phyloP scores from a whole-genome alignment of 2,888 invertebrate genomes.

The Corbicula japonica region DNA sequence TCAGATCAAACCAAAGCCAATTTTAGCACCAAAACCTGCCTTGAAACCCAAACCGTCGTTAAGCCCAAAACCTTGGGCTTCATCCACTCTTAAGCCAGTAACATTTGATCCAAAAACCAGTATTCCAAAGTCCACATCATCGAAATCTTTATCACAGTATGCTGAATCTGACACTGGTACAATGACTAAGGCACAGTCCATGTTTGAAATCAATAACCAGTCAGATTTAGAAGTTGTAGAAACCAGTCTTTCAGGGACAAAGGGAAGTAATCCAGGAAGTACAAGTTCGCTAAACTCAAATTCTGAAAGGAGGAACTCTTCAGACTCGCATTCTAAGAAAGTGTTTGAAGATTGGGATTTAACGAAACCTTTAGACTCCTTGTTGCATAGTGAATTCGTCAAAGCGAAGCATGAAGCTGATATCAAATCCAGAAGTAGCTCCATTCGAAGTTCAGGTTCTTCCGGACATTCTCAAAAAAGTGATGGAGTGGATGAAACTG shows the following conservation, averaged over 20 bases:
- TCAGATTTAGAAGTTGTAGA: slow-evolving; percentile 4
- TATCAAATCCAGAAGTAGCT: slow-evolving; percentile 46
- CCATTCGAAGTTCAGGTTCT: slow-evolving; percentile 38
- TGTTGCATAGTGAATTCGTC: slow-evolving; percentile 67
- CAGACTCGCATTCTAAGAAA: slow-evolving; percentile 36
- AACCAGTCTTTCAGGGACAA: slow-evolving; percentile 21
- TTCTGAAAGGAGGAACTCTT: slow-evolving; percentile 27
- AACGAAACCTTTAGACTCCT: slow-evolving; percentile 66
- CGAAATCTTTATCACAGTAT: slow-evolving; percentile 29
- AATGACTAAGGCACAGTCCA: slow-evolving; percentile 60
- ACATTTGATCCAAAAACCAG: slow-evolving; percentile 28
- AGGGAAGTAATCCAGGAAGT: slow-evolving; percentile 32
- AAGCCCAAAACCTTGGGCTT: slow-evolving; percentile 68
- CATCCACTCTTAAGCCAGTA: slow-evolving; percentile 35
- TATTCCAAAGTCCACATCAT: slow-evolving; percentile 58
- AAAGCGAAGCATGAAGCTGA: slow-evolving; percentile 66
- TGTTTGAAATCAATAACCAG: slow-evolving; percentile 58
- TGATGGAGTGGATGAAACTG: background rate
- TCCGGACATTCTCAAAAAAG: slow-evolving; percentile 17
- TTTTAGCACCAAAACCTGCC: slow-evolving; percentile 79
- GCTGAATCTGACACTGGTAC: slow-evolving; percentile 1
- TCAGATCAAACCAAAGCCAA: slow-evolving; percentile 66
- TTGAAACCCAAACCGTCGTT: slow-evolving; percentile 75
- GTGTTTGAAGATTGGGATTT: slow-evolving; percentile 64
- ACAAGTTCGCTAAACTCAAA: slow-evolving; percentile 34